Conservation (phyloP, 2,888 invertebrate genomes). For the Drosophila kanekoi region DNA sequence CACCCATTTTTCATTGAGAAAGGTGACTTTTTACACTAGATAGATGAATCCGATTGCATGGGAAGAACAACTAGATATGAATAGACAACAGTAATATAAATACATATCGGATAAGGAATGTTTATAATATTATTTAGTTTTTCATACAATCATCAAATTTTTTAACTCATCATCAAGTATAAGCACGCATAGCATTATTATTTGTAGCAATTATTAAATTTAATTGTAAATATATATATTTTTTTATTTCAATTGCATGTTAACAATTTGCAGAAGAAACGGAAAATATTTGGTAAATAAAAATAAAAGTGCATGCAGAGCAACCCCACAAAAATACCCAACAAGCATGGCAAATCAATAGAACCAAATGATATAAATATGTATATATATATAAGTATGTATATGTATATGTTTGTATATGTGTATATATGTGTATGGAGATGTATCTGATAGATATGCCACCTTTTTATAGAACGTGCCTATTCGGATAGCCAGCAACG, state of each 20-base stretch:
- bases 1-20: no score
- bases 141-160: not conserved
- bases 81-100: no score
- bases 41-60: no score
- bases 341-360: slow-evolving; percentile 55
- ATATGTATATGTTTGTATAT: slow-evolving; percentile 35
- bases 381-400: slow-evolving; percentile 28
- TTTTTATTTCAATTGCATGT: slow-evolving; percentile 74
- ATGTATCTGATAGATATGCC: slow-evolving; percentile 44
- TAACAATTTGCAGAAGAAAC: slow-evolving; percentile 66
- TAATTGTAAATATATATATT: slow-evolving; percentile 30
- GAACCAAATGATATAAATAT: slow-evolving; percentile 34
- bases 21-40: no score
- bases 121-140: not conserved
- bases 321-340: slow-evolving; percentile 31
- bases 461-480: slow-evolving; percentile 86
- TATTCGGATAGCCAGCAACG: slow-evolving; percentile 87
- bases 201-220: not conserved
- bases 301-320: slow-evolving; percentile 54
- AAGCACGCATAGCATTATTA: not conserved
- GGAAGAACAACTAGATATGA: no score
- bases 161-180: not conserved
- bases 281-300: slow-evolving; percentile 71
- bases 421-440: slow-evolving; percentile 35
- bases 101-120: no score